phyloP scores from a whole-genome alignment of 2,113 vertebrate genomes.

The Eidolon helvum region DNA sequence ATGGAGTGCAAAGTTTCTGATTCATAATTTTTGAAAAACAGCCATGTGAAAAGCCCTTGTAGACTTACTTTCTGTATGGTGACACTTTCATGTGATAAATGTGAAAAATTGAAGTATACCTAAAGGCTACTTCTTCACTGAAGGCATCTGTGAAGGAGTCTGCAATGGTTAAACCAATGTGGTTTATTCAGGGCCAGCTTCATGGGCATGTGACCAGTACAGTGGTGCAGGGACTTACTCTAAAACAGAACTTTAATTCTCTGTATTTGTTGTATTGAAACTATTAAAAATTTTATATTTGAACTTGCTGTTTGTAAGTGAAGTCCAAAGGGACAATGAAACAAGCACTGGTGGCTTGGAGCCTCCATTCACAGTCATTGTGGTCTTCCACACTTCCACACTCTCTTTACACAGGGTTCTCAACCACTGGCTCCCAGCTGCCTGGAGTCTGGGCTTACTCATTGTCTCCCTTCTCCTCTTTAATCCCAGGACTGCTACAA shows the following conservation, averaged over 20 bases:
- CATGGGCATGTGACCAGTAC: no score
- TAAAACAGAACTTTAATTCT: background rate
- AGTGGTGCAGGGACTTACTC: background rate
- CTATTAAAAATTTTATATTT: background rate
- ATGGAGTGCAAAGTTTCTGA: background rate
- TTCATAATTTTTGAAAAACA: background rate
- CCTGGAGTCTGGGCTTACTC: background rate
- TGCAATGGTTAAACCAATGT: background rate
- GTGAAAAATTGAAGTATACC: background rate
- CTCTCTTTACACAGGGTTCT: background rate
- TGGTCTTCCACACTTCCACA: background rate
- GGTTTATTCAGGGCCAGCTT: background rate
- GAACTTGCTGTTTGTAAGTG: background rate
- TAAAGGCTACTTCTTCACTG: background rate
- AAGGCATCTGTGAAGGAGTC: background rate
- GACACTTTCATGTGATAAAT: background rate
- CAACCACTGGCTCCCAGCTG: background rate
- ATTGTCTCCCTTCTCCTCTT: background rate
- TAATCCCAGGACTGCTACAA: background rate
- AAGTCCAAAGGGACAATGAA: background rate
- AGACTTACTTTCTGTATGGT: background rate
- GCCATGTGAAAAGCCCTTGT: background rate
- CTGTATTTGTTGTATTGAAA: background rate
- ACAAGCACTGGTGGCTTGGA: background rate
- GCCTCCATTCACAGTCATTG: no score